Evolutionary conservation across 2,797 vertebrate genomes (phyloP).

Genomic region (Sardinella longiceps): DNA sequence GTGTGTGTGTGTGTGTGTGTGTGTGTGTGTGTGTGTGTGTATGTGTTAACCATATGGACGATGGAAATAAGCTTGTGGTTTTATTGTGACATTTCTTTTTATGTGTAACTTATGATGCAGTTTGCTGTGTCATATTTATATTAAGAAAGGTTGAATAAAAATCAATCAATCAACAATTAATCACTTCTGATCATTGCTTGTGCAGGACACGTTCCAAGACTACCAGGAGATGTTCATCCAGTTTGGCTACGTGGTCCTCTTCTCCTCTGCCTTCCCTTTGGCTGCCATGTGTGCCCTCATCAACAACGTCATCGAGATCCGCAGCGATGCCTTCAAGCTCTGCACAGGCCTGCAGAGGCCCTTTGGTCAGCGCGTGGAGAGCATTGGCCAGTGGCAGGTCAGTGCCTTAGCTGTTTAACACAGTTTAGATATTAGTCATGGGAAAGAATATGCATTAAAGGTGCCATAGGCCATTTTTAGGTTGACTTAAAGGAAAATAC

Average conservation of each 20-base stretch:
- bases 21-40: too few species aligned
- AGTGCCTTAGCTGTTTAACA: slow-evolving; percentile 30
- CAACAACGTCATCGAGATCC: slow-evolving; percentile 97
- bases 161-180: too few species aligned
- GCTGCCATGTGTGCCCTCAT: slow-evolving; percentile 94
- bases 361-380: slow-evolving; percentile 88
- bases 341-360: slow-evolving; percentile 93
- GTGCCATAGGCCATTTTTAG: neutral
- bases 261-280: slow-evolving; percentile 95
- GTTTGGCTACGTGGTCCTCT: slow-evolving; percentile 97
- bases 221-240: slow-evolving; percentile 99
- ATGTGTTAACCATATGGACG: too few species aligned
- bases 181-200: slow-evolving; percentile 21
- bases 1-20: too few species aligned
- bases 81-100: too few species aligned
- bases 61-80: too few species aligned
- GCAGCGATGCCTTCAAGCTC: slow-evolving; percentile 96
- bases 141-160: too few species aligned
- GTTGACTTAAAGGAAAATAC: too few species aligned
- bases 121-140: too few species aligned
- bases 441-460: too few species aligned
- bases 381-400: slow-evolving; percentile 98
- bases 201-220: slow-evolving; percentile 95
- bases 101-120: too few species aligned
- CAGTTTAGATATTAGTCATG: neutral